Base-by-base conservation (phyloP, 2,113 vertebrate species). In the Terrapene triunguis region DNA sequence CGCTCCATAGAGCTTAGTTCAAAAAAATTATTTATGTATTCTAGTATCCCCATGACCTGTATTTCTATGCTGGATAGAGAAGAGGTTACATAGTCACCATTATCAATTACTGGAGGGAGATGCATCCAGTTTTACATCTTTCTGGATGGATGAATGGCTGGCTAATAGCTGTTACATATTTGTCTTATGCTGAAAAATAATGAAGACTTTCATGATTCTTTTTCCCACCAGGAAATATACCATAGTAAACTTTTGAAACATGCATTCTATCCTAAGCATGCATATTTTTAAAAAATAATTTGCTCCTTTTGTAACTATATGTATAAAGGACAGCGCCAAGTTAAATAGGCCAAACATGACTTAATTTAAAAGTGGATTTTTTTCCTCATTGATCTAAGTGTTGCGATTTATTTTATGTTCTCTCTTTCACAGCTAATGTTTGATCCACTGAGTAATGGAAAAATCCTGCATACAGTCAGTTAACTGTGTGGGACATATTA, bases 91-190 rank as follows among this genome's bases (percentile, higher is more conserved):
- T 69, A 93, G 91, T 94, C 95, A 89, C 24, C 25, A 44, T 50
- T 0, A 8, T 92, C 83, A 25, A 88, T 91, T 93, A 76, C 93
- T 72, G 80, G 85, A 87, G 80, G 69, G 82, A 54, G 81, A 50
- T 44, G 86, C 17, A 86, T 54, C 89, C 94, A 48, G 79, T 96
- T 96, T 95, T 96, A 91, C 44, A 51, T 65, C 47, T 79, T 85
- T 29, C 50, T 0, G 25, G 82, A 38, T 89, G 88, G 91, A 9
- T 95, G 94, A 96, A 44, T 92, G 93, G 86, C 86, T 93, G 50
- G 91, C 91, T 93, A 89, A 95, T 87, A 87, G 90, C 65, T 2
- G 82, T 92, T 85, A 88, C 87, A 90, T 81, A 89, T 7, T 59
- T 84, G n/a, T 42, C 38, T 82, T 57, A n/a, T 89, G 93, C 54